These are phyloP conservation scores for Paraplagusia blochii DNA, from an alignment of 2,113 vertebrate genomes.

Conservation along the genomic window DNA sequence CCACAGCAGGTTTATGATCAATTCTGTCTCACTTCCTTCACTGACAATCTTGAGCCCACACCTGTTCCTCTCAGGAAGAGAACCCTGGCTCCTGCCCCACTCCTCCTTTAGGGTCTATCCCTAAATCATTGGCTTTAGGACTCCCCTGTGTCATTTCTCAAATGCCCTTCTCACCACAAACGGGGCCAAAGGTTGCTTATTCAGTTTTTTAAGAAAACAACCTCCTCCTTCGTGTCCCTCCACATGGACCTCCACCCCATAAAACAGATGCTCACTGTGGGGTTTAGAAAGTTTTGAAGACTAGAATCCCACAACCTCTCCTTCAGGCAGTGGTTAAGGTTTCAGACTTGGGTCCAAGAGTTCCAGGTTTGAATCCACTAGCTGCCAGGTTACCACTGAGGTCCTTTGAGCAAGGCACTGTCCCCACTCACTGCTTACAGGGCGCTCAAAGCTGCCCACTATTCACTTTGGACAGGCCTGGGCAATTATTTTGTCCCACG, in stretches of 20 bases:
- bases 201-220: constrained; percentile 58
- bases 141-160: constrained; percentile 43
- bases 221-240: constrained; percentile 12
- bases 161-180: constrained; percentile 39
- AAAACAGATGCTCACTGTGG: constrained; percentile 29
- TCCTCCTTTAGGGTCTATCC: constrained; percentile 12
- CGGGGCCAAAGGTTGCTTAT: constrained; percentile 51
- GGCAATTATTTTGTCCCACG: too few species aligned
- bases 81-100: constrained; percentile 10
- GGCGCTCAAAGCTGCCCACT: too few species aligned
- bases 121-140: constrained; percentile 58
- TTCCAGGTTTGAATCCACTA: too few species aligned
- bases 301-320: constrained; percentile 41
- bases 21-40: constrained; percentile 4
- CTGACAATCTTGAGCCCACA: constrained; percentile 40
- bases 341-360: too few species aligned
- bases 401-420: too few species aligned
- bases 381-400: too few species aligned
- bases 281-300: constrained; percentile 12
- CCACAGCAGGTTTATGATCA: not conserved
- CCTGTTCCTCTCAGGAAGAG: constrained; percentile 43
- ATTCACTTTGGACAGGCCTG: too few species aligned
- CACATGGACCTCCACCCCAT: constrained; percentile 17
- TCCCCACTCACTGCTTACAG: too few species aligned
- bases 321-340: constrained; percentile 10